These are phyloP conservation scores for Matsumyia berberina DNA, from an alignment of 2,888 invertebrate species.

Conservation along the genomic window DNA sequence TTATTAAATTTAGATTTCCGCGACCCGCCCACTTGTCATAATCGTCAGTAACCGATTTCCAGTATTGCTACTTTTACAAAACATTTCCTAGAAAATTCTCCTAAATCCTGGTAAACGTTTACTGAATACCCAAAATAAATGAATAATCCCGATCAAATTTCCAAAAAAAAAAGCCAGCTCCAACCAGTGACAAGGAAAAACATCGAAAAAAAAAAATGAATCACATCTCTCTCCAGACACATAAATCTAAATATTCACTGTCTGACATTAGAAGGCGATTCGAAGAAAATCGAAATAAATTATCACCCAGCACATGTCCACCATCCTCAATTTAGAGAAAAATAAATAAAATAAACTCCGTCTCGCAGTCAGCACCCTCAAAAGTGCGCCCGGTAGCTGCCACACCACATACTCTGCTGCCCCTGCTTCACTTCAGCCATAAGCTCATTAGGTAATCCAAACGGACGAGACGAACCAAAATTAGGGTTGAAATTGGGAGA, in stretches of 20 bases:
- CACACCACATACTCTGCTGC: background rate
- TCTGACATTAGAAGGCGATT: constrained; percentile 45
- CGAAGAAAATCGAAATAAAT: constrained; percentile 69
- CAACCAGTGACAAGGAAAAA: background rate
- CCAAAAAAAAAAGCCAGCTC: too few species aligned
- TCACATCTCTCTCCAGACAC: constrained; percentile 66
- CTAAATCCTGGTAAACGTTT: background rate
- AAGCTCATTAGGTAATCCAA: constrained; percentile 72
- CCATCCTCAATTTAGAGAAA: constrained; percentile 15
- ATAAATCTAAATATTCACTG: constrained; percentile 51
- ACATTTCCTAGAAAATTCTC: background rate
- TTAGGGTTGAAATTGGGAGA: constrained; percentile 57
- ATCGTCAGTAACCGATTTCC: too few species aligned
- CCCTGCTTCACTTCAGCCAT: background rate
- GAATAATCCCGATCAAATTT: constrained; percentile 49
- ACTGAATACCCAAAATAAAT: constrained; percentile 36
- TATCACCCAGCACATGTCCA: constrained; percentile 67
- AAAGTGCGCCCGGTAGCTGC: constrained; percentile 53
- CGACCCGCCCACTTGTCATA: too few species aligned
- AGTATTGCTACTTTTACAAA: background rate
- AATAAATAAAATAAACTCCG: background rate
- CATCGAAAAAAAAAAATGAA: constrained; percentile 27
- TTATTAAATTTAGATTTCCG: too few species aligned
- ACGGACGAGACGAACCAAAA: constrained; percentile 48
- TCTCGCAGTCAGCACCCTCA: constrained; percentile 37